Base-by-base conservation (phyloP, 1,140 invertebrate genomes). In the Drosophila quadrilineata region DNA sequence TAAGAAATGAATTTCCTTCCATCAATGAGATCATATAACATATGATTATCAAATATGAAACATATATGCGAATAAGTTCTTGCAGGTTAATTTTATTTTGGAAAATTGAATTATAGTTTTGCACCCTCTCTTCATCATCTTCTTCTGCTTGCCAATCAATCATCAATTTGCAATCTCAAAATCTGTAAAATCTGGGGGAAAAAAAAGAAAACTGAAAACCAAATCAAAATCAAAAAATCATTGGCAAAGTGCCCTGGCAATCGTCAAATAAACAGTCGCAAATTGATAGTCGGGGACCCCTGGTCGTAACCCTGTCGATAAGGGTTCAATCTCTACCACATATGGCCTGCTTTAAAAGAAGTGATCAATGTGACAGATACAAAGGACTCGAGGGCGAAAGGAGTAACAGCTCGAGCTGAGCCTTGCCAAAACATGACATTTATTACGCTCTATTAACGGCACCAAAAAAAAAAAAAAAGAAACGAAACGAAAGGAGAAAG, bases 381-480 rank as follows among this genome's bases (percentile, higher is more conserved):
- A 75, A 71, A 48, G 52, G 43, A 31, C 3, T 17, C n/a, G 12
- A 26, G 29, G 10, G 38, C 36, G 40, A 67, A 62, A 67, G 58
- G 58, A 67, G 64, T 67, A 67, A n/a, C n/a, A n/a, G n/a, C n/a
- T n/a, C n/a, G n/a, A n/a, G 57, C 56, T 64, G 60, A 59, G 60
- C 45, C 64, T 38, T 38, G 49, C 46, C 54, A 62, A 85, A 85
- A 86, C 79, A 86, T 85, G 79, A 87, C 79, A 85, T 85, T 85
- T 85, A 85, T 85, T 85, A 87, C 75, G 79, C 80, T 86, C 79
- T 85, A 85, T 85, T 85, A 85, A 63, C 79, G 64, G 43, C 40
- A n/a, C n/a, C 53, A 65, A 60, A 57, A 52, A 22, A 38, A 17
- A 8, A 57, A 28, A 16, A 26, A 53, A 31, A 29, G 28, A 8